A percentile compares a stretch with the other conserved stretches of the same genome.
phyloP scores from a whole-genome alignment of 2,888 invertebrate species.

The Noctua pronuba region DNA sequence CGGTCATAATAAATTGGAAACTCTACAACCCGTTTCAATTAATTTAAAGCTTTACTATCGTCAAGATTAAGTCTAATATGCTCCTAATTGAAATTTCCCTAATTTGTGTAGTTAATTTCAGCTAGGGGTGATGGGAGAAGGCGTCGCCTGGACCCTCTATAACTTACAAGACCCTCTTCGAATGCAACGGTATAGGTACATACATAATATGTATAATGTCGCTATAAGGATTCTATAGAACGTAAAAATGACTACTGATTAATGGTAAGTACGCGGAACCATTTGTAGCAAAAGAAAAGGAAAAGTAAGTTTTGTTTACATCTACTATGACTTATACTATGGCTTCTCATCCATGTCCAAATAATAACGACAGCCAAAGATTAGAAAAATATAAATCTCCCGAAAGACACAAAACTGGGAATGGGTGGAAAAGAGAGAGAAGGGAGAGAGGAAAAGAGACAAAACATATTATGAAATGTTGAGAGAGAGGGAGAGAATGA shows the following conservation, averaged over 20 bases:
- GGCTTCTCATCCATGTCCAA: neutral
- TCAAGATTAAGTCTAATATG: slow-evolving; percentile 16
- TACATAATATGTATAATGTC: slow-evolving; percentile 11
- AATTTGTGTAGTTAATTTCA: slow-evolving; percentile 44
- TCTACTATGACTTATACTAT: neutral
- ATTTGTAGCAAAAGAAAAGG: slow-evolving; percentile 7
- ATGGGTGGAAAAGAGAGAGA: neutral
- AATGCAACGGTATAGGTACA: slow-evolving; percentile 31
- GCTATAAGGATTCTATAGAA: slow-evolving; percentile 21
- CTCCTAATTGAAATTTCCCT: slow-evolving; percentile 15
- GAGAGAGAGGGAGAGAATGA: slow-evolving; percentile 7
- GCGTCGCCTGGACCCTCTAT: slow-evolving; percentile 52
- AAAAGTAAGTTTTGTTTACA: slow-evolving; percentile 8
- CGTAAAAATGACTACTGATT: slow-evolving; percentile 13
- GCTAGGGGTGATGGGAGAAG: slow-evolving; percentile 46
- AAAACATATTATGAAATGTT: neutral
- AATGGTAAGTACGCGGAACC: slow-evolving; percentile 8
- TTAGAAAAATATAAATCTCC: slow-evolving; percentile 4
- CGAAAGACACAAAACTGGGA: neutral
- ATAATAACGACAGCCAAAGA: neutral
- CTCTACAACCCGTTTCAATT: neutral
- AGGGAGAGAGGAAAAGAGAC: slow-evolving; percentile 1
- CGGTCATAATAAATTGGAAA: slow-evolving; percentile 11
- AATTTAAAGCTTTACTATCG: neutral
- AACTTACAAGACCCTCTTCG: slow-evolving; percentile 56